Base-by-base conservation (phyloP, 2,888 invertebrate genomes). In the Polietes domitor region DNA sequence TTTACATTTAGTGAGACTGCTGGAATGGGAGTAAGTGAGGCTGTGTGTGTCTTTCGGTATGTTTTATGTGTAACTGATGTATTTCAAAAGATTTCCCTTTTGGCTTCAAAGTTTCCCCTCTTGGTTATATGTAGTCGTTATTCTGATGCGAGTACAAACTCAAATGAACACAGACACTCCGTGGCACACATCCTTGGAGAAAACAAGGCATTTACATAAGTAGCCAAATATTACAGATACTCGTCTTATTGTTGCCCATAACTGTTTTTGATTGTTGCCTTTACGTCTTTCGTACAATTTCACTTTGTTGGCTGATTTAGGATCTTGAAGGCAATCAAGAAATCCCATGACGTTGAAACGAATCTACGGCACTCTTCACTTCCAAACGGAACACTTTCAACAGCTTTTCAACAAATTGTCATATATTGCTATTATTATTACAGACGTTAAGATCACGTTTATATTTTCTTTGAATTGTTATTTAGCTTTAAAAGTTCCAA, bases 231-330 rank as follows among this genome's bases (percentile, higher is more conserved):
- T 47, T 37, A 9, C 10, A 9, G 1, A 37, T 32, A 9, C 24
- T 63, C 17, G 12, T 68, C 32, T 77, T 77, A 26, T 41, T 73
- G 19, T 68, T 65, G 43, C 26, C 26, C 58, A 77, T 61, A 68
- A 81, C 55, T 73, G 68, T 73, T 77, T 81, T 77, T 73, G 73
- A 77, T 77, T 77, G 73, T 73, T 77, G 73, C 28, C 73, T 74
- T 77, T 77, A 10, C 61, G 58, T 58, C 53, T 43, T 37, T 24
- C 21, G 4, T n/a, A 9, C 15, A 63, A n/a, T 53, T 37, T 26
- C 9, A 37, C 37, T 3, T 37, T 12, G 4, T 37, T 9, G 10
- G 4, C 4, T 3, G 37, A 37, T 37, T 37, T 3, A 37, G 10
- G 12, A 37, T 3, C 1, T 19, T 58, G 26, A 58, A 47, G 2